These are phyloP conservation scores for Muscina levida DNA, from an alignment of 2,888 invertebrate species.

Conservation along the genomic window DNA sequence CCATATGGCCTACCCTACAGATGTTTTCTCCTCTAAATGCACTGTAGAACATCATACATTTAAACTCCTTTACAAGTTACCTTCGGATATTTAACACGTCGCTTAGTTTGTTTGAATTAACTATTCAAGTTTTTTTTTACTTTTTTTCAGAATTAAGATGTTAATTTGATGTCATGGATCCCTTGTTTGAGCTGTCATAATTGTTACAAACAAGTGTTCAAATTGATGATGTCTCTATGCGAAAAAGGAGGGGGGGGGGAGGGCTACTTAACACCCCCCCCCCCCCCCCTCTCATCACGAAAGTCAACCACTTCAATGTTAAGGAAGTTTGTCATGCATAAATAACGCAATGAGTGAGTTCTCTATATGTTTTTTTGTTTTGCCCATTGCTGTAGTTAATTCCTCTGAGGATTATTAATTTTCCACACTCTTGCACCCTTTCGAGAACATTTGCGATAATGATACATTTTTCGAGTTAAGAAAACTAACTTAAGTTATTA, in stretches of 20 bases:
- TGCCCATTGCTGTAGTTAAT: too few species aligned
- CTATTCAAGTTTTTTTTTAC: neutral
- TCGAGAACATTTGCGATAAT: slow-evolving; percentile 13
- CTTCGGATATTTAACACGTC: too few species aligned
- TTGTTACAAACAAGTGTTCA: slow-evolving; percentile 16
- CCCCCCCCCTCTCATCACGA: too few species aligned
- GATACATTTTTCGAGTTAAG: slow-evolving; percentile 5
- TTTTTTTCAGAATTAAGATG: slow-evolving; percentile 7
- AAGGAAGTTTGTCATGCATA: slow-evolving; percentile 11
- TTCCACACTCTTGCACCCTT: slow-evolving; percentile 4
- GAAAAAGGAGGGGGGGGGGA: too few species aligned
- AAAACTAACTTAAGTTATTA: slow-evolving; percentile 34
- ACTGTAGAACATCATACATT: too few species aligned
- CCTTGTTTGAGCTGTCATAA: slow-evolving; percentile 6
- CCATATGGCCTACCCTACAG: too few species aligned
- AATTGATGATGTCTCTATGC: slow-evolving; percentile 5
- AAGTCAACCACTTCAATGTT: neutral
- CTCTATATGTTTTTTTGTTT: neutral
- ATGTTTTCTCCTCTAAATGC: too few species aligned
- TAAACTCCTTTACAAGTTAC: too few species aligned
- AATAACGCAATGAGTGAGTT: neutral
- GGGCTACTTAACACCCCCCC: too few species aligned
- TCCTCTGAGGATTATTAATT: slow-evolving; percentile 10
- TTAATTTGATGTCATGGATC: slow-evolving; percentile 25
- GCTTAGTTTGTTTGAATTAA: too few species aligned